Conservation (phyloP, 2,113 vertebrate genomes). For the Trochalopteron elliotii region DNA sequence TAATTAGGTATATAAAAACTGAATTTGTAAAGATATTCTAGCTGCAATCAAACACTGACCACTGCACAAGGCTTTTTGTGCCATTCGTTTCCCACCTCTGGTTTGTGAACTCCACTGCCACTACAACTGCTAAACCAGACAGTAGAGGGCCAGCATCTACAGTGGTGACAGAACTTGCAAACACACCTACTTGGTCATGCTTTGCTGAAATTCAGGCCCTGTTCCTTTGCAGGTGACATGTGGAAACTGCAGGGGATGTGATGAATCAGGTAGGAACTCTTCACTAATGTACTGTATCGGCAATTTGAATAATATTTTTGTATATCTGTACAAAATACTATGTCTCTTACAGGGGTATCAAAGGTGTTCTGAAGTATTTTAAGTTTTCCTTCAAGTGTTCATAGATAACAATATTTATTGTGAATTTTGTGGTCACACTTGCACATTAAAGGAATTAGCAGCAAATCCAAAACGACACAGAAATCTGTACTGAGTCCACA, state of each 20-base stretch:
- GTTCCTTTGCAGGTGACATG: background rate
- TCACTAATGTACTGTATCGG: background rate
- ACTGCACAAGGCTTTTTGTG: background rate
- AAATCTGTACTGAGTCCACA: background rate
- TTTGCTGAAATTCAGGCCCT: background rate
- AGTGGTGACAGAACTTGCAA: background rate
- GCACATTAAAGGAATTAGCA: background rate
- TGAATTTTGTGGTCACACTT: background rate
- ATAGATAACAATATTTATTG: background rate
- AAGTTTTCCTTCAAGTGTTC: background rate
- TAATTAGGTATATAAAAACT: background rate
- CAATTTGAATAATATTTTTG: background rate
- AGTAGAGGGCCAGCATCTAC: background rate
- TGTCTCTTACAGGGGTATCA: background rate
- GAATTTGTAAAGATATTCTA: background rate
- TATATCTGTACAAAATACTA: background rate
- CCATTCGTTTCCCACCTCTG: fast-evolving
- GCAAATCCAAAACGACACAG: background rate
- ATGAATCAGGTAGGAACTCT: background rate
- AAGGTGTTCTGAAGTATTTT: background rate
- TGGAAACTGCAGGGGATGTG: background rate
- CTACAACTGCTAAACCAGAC: background rate
- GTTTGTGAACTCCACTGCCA: background rate
- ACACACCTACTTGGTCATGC: fast-evolving
- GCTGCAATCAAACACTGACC: background rate